These are phyloP conservation scores for Heliconius hewitsoni DNA, from an alignment of 1,140 invertebrate genomes.

Conservation along the genomic window DNA sequence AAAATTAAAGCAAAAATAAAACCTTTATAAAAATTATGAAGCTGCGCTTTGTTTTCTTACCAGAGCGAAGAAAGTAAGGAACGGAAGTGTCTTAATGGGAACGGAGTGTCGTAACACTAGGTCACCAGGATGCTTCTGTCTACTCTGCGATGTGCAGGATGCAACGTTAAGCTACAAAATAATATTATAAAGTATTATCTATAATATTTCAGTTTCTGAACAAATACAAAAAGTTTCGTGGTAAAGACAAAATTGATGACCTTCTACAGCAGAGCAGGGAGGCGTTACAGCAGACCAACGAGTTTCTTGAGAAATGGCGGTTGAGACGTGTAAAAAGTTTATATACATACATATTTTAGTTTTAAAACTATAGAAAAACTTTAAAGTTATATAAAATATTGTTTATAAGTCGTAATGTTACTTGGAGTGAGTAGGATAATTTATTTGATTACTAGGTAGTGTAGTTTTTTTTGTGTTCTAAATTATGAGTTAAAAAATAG, in stretches of 20 bases:
- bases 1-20: too few relatives aligned
- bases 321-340: conserved; percentile 50
- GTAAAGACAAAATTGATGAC: conserved; percentile 59
- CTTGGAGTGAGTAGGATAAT: not conserved
- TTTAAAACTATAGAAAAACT: not conserved
- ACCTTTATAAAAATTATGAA: too few relatives aligned
- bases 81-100: too few relatives aligned
- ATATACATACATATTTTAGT: not conserved
- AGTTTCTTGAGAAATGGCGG: conserved; percentile 67
- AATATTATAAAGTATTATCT: not conserved
- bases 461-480: not conserved
- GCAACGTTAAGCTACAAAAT: not conserved
- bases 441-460: not conserved
- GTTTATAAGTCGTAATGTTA: not conserved
- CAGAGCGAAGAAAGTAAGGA: too few relatives aligned
- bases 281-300: conserved; percentile 58
- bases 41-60: too few relatives aligned
- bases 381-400: not conserved
- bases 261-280: conserved; percentile 62
- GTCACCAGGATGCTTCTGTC: too few relatives aligned
- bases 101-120: too few relatives aligned
- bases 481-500: too few relatives aligned
- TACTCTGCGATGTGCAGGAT: too few relatives aligned
- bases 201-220: conserved; percentile 55
- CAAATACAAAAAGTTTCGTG: conserved; percentile 54